These are phyloP conservation scores for Catocala fraxini DNA, from an alignment of 2,888 invertebrate genomes.

Conservation along the genomic window DNA sequence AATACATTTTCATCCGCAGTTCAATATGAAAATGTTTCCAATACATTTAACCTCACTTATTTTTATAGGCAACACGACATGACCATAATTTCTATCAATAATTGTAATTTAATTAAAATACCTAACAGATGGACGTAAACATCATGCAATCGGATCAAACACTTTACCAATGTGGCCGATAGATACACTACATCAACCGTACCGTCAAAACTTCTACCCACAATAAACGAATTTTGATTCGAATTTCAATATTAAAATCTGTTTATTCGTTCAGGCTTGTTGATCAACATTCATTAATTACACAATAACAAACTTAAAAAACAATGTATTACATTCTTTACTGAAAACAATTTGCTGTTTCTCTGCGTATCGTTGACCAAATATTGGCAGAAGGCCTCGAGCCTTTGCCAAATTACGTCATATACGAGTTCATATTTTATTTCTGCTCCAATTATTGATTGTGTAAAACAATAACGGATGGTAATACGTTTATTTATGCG, in stretches of 20 bases:
- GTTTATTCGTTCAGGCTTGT: not conserved
- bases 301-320: slow-evolving; percentile 8
- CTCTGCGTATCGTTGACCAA: slow-evolving; percentile 27
- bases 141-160: no score
- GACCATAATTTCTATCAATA: no score
- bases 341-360: slow-evolving; percentile 29
- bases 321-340: slow-evolving; percentile 15
- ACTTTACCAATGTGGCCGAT: no score
- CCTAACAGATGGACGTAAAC: no score
- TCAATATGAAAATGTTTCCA: no score
- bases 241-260: not conserved
- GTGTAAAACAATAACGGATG: slow-evolving; percentile 3
- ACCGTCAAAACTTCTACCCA: not conserved
- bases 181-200: no score
- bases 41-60: no score
- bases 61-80: no score
- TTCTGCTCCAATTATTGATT: slow-evolving; percentile 12
- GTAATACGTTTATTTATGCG: slow-evolving; percentile 2
- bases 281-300: not conserved
- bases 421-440: slow-evolving; percentile 6
- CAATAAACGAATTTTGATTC: not conserved
- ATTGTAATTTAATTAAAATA: no score
- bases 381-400: slow-evolving; percentile 36
- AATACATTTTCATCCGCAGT: no score
- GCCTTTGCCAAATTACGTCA: slow-evolving; percentile 36